A percentile compares a stretch with the other conserved stretches of the same genome.
Conservation (phyloP, 2,113 vertebrate genomes). For the Nibea albiflora region DNA sequence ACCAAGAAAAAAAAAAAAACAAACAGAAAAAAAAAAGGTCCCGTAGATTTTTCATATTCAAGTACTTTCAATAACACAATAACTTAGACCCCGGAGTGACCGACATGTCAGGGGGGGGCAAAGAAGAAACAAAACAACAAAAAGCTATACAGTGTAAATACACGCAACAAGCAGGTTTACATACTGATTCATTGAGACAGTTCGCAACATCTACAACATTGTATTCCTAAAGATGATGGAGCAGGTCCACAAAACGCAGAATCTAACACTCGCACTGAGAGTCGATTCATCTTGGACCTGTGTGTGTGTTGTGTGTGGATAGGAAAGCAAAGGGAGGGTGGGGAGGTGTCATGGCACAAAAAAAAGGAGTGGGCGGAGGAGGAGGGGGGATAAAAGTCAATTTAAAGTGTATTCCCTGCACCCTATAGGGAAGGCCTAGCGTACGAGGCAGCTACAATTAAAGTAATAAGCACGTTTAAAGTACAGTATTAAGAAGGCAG, state of each 20-base stretch:
- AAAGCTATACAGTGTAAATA: conserved; percentile 82
- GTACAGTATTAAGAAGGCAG: conserved; percentile 76
- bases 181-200: conserved; percentile 64
- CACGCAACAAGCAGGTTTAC: conserved; percentile 75
- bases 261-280: conserved; percentile 41
- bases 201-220: conserved; percentile 63
- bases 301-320: not conserved
- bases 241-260: conserved; percentile 49
- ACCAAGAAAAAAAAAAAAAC: conserved; percentile 24
- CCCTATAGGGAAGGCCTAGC: conserved; percentile 62
- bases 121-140: conserved; percentile 43
- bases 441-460: conserved; percentile 71
- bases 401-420: conserved; percentile 68
- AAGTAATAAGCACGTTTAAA: conserved; percentile 74
- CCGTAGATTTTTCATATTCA: conserved; percentile 79
- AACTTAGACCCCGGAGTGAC: conserved; percentile 78
- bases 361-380: not conserved
- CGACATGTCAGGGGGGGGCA: conserved; percentile 53
- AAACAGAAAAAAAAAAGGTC: conserved; percentile 55
- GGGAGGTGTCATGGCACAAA: conserved; percentile 58
- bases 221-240: conserved; percentile 49
- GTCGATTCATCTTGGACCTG: conserved; percentile 37
- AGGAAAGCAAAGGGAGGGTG: not conserved
- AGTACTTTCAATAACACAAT: conserved; percentile 85
- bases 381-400: conserved; percentile 16